Percentiles rank a stretch among this genome's conserved stretches.
phyloP scores from a whole-genome alignment of 2,797 vertebrate genomes.

The Lycodopsis pacificus region DNA sequence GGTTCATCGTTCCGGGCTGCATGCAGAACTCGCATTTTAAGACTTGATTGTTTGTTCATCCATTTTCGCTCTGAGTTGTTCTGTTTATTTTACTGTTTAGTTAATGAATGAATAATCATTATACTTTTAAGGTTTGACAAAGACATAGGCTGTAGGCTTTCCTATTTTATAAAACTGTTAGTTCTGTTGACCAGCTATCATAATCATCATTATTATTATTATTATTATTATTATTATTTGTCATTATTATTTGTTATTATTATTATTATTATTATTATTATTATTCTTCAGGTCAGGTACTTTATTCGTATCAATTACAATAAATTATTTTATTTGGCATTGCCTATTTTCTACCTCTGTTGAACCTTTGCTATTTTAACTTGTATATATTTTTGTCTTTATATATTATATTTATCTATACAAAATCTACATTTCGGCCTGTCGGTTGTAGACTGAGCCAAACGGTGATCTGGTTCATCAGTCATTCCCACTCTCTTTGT shows the following conservation, averaged over 20 bases:
- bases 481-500: neutral
- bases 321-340: neutral
- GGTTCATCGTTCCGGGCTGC: neutral
- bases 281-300: neutral
- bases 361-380: neutral
- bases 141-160: neutral
- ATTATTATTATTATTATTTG: neutral
- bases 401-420: slow-evolving; percentile 4
- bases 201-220: too few relatives aligned
- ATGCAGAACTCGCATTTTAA: neutral
- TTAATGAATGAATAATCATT: neutral
- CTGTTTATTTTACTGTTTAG: neutral
- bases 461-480: neutral
- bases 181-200: too few relatives aligned
- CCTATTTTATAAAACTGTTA: too few relatives aligned
- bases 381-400: neutral
- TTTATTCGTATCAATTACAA: neutral
- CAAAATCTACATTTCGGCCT: neutral
- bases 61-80: neutral
- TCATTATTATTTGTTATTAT: neutral
- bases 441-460: too few relatives aligned
- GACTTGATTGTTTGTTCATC: neutral
- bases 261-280: neutral
- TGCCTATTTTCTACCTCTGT: neutral
- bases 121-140: neutral